These are phyloP conservation scores for Atractosteus spatula DNA, from an alignment of 2,113 vertebrate genomes.

Conservation along the genomic window DNA sequence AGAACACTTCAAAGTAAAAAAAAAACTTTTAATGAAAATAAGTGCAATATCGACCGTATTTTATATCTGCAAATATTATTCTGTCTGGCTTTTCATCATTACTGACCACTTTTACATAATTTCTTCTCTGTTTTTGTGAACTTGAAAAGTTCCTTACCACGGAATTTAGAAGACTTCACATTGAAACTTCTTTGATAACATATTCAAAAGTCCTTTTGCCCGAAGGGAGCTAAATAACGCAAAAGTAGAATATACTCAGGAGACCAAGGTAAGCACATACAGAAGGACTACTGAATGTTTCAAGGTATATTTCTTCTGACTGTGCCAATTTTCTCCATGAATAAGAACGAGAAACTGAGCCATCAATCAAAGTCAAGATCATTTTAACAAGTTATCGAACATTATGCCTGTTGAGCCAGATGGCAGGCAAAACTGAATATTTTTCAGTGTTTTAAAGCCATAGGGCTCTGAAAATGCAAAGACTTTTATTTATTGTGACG, in stretches of 20 bases:
- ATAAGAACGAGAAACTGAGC: slow-evolving; percentile 52
- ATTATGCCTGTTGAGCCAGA: slow-evolving; percentile 46
- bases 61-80: not conserved
- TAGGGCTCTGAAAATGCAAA: slow-evolving; percentile 30
- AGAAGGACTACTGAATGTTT: slow-evolving; percentile 36
- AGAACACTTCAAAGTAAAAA: too few species aligned
- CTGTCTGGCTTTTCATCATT: not conserved
- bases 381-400: slow-evolving; percentile 51
- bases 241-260: slow-evolving; percentile 27
- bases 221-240: slow-evolving; percentile 2
- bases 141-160: not conserved
- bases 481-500: slow-evolving; percentile 34
- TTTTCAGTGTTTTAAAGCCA: slow-evolving; percentile 41
- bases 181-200: not conserved
- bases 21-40: too few species aligned
- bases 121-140: not conserved
- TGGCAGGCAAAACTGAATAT: slow-evolving; percentile 49
- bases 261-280: slow-evolving; percentile 29
- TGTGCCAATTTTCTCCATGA: slow-evolving; percentile 66
- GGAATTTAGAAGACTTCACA: slow-evolving; percentile 10
- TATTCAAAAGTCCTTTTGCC: not conserved
- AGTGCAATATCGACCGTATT: not conserved
- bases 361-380: slow-evolving; percentile 68
- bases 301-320: slow-evolving; percentile 49
- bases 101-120: not conserved